These are phyloP conservation scores for Geothlypis trichas DNA, from an alignment of 2,113 vertebrate species.

Conservation along the genomic window DNA sequence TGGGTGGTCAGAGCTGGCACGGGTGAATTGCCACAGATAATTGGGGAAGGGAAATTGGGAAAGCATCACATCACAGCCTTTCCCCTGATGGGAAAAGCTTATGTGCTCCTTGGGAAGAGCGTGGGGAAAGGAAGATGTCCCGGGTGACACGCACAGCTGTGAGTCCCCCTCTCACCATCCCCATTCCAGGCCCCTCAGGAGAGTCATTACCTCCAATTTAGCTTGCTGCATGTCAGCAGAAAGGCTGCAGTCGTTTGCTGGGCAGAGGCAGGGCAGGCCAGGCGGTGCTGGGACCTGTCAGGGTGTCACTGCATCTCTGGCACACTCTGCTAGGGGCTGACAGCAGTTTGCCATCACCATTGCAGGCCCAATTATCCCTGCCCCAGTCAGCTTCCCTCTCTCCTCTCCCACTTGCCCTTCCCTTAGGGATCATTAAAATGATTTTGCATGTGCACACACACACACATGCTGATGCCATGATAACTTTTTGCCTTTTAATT, in stretches of 20 bases:
- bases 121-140: neutral
- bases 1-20: neutral
- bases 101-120: neutral
- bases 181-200: neutral
- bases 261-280: neutral
- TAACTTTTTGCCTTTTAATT: neutral
- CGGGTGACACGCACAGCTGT: neutral
- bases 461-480: neutral
- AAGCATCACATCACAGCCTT: neutral
- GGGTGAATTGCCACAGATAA: neutral
- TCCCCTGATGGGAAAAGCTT: neutral
- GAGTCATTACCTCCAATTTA: slow-evolving; percentile 35
- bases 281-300: neutral
- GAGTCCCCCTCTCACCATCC: neutral
- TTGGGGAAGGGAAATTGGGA: neutral
- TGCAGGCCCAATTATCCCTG: slow-evolving; percentile 62
- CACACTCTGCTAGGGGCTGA: slow-evolving; percentile 17
- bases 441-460: neutral
- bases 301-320: slow-evolving; percentile 12
- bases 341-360: neutral
- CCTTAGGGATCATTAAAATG: neutral
- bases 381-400: neutral
- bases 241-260: neutral
- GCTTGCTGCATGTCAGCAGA: slow-evolving; percentile 17
- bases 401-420: slow-evolving; percentile 5